Percentiles rank a stretch among this genome's conserved stretches.
phyloP scores from a whole-genome alignment of 2,888 invertebrate species.

The Chirona hameri region DNA sequence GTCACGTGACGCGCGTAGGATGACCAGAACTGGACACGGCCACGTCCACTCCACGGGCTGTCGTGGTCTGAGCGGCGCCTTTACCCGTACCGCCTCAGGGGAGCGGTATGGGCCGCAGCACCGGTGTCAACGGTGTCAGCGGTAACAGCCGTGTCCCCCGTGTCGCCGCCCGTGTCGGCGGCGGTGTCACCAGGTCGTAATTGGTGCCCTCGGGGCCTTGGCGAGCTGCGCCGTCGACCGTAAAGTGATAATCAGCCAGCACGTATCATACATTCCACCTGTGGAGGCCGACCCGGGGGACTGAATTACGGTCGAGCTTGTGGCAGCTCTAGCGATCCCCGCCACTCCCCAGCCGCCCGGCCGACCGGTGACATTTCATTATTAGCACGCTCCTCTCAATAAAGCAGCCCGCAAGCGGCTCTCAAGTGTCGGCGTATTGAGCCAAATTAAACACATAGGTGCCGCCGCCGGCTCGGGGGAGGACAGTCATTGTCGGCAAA shows the following conservation, averaged over 20 bases:
- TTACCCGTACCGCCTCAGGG: too few relatives aligned
- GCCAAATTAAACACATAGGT: slow-evolving; percentile 22
- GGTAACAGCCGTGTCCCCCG: too few relatives aligned
- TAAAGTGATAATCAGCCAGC: slow-evolving; percentile 23
- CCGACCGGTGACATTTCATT: slow-evolving; percentile 14
- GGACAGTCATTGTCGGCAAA: neutral
- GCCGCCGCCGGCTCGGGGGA: neutral
- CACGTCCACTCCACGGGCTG: neutral
- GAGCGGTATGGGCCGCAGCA: neutral
- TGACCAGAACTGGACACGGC: neutral
- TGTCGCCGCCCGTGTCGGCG: neutral
- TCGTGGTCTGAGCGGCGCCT: too few relatives aligned
- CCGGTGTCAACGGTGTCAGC: neutral
- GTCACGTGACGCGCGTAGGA: neutral
- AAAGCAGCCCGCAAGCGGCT: neutral
- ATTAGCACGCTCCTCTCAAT: slow-evolving; percentile 23
- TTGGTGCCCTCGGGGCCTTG: neutral
- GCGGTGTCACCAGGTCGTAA: neutral
- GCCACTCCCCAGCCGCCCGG: neutral
- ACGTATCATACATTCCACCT: slow-evolving; percentile 13
- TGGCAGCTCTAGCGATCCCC: too few relatives aligned
- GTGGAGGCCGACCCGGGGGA: neutral
- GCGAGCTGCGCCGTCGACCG: neutral
- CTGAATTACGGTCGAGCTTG: neutral
- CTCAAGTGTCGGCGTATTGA: neutral